Percentiles rank a stretch among this genome's conserved stretches.
These are phyloP conservation scores for Oreotragus oreotragus DNA, from an alignment of 2,113 vertebrate species.

Conservation along the genomic window DNA sequence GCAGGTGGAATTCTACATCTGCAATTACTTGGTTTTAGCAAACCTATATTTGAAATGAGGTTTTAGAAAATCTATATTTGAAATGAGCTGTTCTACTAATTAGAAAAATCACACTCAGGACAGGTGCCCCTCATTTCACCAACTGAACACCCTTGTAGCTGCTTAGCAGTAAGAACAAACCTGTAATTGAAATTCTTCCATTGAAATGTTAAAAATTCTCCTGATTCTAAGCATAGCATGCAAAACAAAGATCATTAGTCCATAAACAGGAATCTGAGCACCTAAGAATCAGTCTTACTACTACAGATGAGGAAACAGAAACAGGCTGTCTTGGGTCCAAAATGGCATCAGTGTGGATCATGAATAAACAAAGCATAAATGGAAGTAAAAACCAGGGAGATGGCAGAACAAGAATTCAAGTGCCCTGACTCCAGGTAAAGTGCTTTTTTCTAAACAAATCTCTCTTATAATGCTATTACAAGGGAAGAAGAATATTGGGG, in stretches of 20 bases:
- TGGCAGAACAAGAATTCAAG: background rate
- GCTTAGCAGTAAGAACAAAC: background rate
- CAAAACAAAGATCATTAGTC: background rate
- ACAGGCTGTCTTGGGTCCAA: background rate
- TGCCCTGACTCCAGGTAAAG: background rate
- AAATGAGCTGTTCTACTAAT: background rate
- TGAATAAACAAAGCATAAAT: background rate
- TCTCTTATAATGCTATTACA: background rate
- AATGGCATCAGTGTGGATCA: background rate
- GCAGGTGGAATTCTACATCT: constrained; percentile 52
- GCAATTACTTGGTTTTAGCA: constrained; percentile 41
- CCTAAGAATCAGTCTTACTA: background rate
- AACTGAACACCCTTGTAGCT: background rate
- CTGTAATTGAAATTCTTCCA: background rate
- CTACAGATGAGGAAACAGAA: background rate
- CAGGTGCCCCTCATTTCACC: background rate
- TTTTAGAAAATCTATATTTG: constrained; percentile 42
- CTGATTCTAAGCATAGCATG: background rate
- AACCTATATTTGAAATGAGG: background rate
- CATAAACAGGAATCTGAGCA: background rate
- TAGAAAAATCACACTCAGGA: background rate
- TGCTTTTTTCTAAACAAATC: background rate
- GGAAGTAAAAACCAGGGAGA: background rate
- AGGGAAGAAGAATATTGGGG: background rate
- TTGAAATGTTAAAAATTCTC: background rate